Conservation (phyloP, 2,797 vertebrate species). For the Rhinogobio ventralis region DNA sequence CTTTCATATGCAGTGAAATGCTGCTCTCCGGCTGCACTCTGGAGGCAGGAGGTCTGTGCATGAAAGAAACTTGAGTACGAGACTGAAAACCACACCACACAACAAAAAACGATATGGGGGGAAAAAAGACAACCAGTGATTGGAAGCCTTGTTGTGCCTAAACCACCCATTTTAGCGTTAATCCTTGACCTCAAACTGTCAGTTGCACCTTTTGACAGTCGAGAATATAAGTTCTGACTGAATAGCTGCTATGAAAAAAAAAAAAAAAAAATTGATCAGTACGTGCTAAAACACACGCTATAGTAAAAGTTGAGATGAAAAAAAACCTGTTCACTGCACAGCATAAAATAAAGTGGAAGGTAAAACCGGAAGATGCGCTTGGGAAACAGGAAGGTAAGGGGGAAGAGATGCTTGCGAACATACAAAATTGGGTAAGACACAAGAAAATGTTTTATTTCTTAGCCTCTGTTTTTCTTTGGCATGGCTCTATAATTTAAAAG, state of each 20-base stretch:
- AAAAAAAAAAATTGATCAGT: background rate
- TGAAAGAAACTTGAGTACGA: conserved; percentile 49
- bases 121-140: conserved; percentile 50
- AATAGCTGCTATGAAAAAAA: background rate
- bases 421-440: conserved; percentile 20
- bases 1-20: conserved; percentile 55
- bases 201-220: conserved; percentile 15
- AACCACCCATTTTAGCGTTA: conserved; percentile 44
- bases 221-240: conserved; percentile 13
- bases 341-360: background rate
- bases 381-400: conserved; percentile 9
- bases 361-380: conserved; percentile 21
- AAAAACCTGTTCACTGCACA: background rate
- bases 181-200: conserved; percentile 42
- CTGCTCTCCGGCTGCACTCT: conserved; percentile 39
- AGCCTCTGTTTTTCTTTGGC: background rate
- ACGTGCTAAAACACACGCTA: background rate
- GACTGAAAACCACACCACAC: conserved; percentile 52
- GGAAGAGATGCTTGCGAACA: conserved; percentile 1
- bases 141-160: conserved; percentile 47
- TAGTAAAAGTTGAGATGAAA: background rate
- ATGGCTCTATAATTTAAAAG: conserved; percentile 33
- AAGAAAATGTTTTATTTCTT: background rate
- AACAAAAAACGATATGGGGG: conserved; percentile 36
- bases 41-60: conserved; percentile 39